A percentile compares a stretch with the other conserved stretches of the same genome.
Evolutionary conservation across 2,113 vertebrate genomes (phyloP).

Genomic region (human): GRCh38 chr18:51783501-51784000

Average conservation of each 20-base stretch:
- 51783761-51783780: not conserved
- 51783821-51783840: not conserved
- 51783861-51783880: not conserved
- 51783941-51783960: constrained; percentile 33
- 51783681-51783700: not conserved
- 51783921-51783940: not conserved
- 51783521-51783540: not conserved
- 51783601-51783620: not conserved
- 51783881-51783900: not conserved
- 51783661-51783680: not conserved
- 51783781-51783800: not conserved
- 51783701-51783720: too few relatives aligned
- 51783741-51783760: not conserved
- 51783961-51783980: constrained; percentile 16
- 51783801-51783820: not conserved
- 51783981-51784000: constrained; percentile 34
- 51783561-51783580: not conserved
- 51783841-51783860: not conserved
- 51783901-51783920: not conserved
- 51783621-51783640: not conserved
- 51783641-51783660: not conserved
- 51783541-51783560: not conserved
- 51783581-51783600: not conserved
- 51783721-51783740: not conserved
- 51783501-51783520: not conserved